Evolutionary conservation across 2,888 invertebrate species (phyloP).

Genomic region (Mantis religiosa): DNA sequence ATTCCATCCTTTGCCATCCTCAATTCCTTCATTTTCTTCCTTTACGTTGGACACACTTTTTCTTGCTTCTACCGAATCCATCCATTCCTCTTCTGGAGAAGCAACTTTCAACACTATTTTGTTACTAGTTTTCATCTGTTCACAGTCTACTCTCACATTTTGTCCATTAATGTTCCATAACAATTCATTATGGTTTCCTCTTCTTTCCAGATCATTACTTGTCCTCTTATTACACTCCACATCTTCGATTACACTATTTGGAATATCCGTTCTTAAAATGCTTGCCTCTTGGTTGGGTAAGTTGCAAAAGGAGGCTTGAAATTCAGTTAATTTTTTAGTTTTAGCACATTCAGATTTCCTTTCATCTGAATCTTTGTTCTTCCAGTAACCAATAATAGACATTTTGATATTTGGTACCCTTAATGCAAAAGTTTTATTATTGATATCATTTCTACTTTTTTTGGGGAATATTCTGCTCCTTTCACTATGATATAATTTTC

Average conservation of each 20-base stretch:
- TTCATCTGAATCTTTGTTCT: neutral
- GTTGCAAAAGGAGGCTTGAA: neutral
- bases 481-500: neutral
- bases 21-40: neutral
- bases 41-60: neutral
- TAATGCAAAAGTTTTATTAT: neutral
- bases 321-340: neutral
- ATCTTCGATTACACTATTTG: neutral
- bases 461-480: neutral
- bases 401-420: slow-evolving; percentile 1
- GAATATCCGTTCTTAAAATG: neutral
- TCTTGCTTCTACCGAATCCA: neutral
- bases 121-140: neutral
- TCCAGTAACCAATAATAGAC: slow-evolving; percentile 6
- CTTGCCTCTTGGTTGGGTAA: neutral
- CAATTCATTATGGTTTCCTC: neutral
- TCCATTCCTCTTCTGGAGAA: neutral
- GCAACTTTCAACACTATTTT: neutral
- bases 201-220: neutral
- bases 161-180: slow-evolving; percentile 7
- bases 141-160: neutral
- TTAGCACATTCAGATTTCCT: neutral
- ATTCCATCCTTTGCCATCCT: neutral
- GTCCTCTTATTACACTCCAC: neutral
- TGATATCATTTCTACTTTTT: neutral